Percentiles rank a stretch among this genome's conserved stretches.
These are phyloP conservation scores for Corticium candelabrum DNA, from an alignment of 37 sponge, comb jelly and placozoan genomes.

Conservation along the genomic window DNA sequence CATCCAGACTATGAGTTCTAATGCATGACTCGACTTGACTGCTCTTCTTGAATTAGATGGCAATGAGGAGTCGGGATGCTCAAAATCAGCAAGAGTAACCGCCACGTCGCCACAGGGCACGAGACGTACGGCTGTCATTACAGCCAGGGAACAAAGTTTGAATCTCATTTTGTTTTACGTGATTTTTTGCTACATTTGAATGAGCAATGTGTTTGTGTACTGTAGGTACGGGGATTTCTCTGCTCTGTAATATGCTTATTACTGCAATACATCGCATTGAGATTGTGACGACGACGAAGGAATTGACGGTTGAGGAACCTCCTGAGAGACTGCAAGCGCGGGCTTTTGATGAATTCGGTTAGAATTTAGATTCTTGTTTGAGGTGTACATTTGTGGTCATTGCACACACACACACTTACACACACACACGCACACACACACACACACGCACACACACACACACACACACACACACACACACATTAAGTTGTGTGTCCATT, in stretches of 20 bases:
- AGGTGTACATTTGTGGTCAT: neutral
- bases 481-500: too few species aligned
- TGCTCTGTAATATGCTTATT: conserved; percentile 85
- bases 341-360: conserved; percentile 79
- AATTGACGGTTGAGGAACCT: conserved; percentile 79
- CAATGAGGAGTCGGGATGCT: neutral
- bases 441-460: too few species aligned
- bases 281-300: conserved; percentile 77
- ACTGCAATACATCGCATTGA: conserved; percentile 71
- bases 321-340: conserved; percentile 75
- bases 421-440: too few species aligned
- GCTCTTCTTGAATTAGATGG: too few species aligned
- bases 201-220: too few species aligned
- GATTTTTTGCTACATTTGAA: too few species aligned
- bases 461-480: too few species aligned
- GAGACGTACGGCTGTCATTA: conserved; percentile 46
- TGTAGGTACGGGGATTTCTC: conserved; percentile 15
- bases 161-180: too few species aligned
- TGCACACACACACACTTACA: too few species aligned
- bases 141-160: conserved; percentile 63
- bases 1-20: too few species aligned
- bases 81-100: conserved; percentile 40
- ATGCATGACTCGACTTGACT: too few species aligned
- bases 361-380: neutral
- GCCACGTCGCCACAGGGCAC: conserved; percentile 36